Evolutionary conservation across 2,113 vertebrate species (phyloP).

Genomic region (Cygnus atratus): DNA sequence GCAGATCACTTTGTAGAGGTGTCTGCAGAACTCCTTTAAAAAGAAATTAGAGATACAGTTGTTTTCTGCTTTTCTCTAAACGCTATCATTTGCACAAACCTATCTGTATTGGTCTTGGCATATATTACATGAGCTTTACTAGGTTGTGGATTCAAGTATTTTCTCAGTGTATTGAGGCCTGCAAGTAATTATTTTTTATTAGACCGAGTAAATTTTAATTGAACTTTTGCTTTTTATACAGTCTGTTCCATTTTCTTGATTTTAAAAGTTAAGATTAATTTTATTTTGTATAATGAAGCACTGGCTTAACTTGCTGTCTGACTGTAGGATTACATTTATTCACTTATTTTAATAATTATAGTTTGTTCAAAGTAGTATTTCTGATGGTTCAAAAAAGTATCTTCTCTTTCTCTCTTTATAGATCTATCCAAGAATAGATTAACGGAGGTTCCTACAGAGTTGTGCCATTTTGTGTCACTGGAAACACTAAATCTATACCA

Average conservation of each 20-base stretch:
- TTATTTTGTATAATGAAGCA: background rate
- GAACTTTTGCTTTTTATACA: background rate
- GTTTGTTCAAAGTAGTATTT: background rate
- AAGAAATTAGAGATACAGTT: background rate
- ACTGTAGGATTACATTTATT: background rate
- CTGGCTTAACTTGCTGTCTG: background rate
- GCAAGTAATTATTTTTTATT: slow-evolving; percentile 23
- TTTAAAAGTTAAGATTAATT: background rate
- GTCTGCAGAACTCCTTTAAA: rapidly evolving
- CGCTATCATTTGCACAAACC: background rate
- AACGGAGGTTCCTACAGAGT: slow-evolving; percentile 86
- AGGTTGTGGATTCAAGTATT: background rate
- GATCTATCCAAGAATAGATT: slow-evolving; percentile 95
- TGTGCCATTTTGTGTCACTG: slow-evolving; percentile 91
- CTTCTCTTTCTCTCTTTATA: slow-evolving; percentile 59
- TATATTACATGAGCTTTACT: background rate
- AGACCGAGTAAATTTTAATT: background rate
- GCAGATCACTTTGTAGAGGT: background rate
- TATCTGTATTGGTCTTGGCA: background rate
- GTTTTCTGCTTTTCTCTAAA: background rate
- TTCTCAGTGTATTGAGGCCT: background rate
- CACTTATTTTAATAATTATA: background rate
- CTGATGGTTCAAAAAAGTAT: background rate
- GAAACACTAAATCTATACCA: slow-evolving; percentile 94
- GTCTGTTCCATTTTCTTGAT: slow-evolving; percentile 2